These are phyloP conservation scores for Priocnemis perturbator DNA, from an alignment of 2,888 invertebrate species.

Conservation along the genomic window DNA sequence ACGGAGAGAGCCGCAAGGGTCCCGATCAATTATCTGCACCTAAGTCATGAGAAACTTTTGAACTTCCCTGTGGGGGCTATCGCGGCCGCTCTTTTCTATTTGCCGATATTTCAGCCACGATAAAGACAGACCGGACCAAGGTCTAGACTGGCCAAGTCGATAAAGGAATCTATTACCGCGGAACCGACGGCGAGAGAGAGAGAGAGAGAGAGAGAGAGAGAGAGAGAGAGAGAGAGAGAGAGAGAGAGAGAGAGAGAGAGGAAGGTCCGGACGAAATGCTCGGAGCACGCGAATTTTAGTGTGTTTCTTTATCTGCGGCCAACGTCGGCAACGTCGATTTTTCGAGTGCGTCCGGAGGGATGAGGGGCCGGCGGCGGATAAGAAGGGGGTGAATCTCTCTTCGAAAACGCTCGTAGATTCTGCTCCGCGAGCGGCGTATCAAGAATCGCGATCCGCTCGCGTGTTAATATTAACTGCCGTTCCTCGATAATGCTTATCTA, in stretches of 20 bases:
- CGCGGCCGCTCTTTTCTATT: conserved; percentile 57
- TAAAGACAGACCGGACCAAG: conserved; percentile 55
- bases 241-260: too few species aligned
- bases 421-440: neutral
- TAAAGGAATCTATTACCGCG: conserved; percentile 68
- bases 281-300: neutral
- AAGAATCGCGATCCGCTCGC: conserved; percentile 16
- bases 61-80: conserved; percentile 45
- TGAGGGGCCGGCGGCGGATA: neutral
- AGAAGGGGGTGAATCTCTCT: neutral
- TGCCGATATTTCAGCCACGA: conserved; percentile 65
- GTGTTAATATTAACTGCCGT: conserved; percentile 42
- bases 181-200: conserved; percentile 6
- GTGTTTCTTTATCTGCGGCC: neutral
- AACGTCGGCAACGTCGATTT: neutral
- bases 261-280: conserved; percentile 4
- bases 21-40: conserved; percentile 53
- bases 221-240: conserved; percentile 14
- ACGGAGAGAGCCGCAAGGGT: conserved; percentile 1
- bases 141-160: conserved; percentile 59
- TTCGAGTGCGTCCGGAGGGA: neutral
- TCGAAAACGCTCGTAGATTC: neutral
- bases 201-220: neutral
- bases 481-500: conserved; percentile 19
- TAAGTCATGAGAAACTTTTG: conserved; percentile 50